Evolutionary conservation across 2,113 vertebrate species (phyloP).

Genomic region (Corapipo altera): DNA sequence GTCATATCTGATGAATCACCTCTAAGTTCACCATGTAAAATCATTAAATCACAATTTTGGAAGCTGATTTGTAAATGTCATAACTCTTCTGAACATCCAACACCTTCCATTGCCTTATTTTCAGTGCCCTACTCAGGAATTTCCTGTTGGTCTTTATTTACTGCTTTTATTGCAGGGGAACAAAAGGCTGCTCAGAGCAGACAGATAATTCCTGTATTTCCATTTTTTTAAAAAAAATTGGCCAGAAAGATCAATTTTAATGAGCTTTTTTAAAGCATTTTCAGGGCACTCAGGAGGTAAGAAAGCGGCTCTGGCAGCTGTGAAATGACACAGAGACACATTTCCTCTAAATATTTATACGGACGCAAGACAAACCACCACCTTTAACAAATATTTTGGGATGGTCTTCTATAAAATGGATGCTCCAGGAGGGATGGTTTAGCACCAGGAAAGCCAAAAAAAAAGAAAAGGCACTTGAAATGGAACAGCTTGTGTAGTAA

Average conservation of each 20-base stretch:
- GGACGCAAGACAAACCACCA: neutral
- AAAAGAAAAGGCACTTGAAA: neutral
- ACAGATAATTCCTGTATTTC: neutral
- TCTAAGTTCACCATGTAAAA: rapidly evolving
- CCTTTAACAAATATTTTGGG: neutral
- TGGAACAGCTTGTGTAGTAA: constrained; percentile 36
- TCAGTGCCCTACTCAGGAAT: neutral
- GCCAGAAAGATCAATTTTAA: constrained; percentile 45
- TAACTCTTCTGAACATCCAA: neutral
- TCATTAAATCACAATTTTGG: neutral
- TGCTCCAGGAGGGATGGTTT: neutral
- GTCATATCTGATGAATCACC: rapidly evolving
- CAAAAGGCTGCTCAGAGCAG: neutral
- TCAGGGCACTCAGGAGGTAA: neutral
- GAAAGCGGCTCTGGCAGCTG: neutral
- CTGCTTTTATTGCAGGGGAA: neutral
- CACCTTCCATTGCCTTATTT: neutral
- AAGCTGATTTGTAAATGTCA: rapidly evolving
- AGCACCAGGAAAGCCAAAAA: no score
- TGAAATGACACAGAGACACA: neutral
- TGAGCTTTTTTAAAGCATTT: constrained; percentile 2
- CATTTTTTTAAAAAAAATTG: neutral
- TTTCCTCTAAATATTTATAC: constrained; percentile 36
- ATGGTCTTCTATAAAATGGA: neutral
- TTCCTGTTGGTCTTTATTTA: neutral